Percentiles rank a stretch among this genome's conserved stretches.
These are phyloP conservation scores for Ganaspis sp. DNA, from an alignment of 1,140 invertebrate species.

Conservation along the genomic window DNA sequence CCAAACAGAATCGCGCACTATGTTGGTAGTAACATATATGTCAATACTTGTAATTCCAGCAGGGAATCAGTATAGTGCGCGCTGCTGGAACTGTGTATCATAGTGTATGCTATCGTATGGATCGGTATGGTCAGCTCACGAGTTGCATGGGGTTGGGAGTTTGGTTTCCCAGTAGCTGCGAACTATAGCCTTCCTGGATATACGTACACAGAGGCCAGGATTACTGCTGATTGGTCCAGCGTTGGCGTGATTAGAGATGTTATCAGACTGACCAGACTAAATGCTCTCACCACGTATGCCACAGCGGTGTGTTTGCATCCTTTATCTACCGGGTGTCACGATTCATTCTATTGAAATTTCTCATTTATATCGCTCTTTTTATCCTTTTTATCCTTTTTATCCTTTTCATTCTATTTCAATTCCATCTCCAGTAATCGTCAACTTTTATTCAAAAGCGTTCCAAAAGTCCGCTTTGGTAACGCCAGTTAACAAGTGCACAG, in stretches of 20 bases:
- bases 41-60: conserved; percentile 73
- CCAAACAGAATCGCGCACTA: conserved; percentile 66
- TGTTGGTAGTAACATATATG: conserved; percentile 67
- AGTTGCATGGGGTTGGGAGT: conserved; percentile 62
- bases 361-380: neutral
- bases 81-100: conserved; percentile 62
- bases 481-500: no score
- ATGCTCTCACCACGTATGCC: conserved; percentile 66
- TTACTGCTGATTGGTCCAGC: conserved; percentile 75
- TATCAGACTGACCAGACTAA: conserved; percentile 71
- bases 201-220: conserved; percentile 70
- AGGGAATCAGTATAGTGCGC: conserved; percentile 64
- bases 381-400: neutral
- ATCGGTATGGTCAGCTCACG: conserved; percentile 59
- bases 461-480: no score
- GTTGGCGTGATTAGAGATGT: conserved; percentile 75
- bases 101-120: conserved; percentile 60
- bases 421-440: neutral
- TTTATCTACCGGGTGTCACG: conserved; percentile 51
- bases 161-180: conserved; percentile 67
- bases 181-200: conserved; percentile 67
- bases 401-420: neutral
- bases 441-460: neutral
- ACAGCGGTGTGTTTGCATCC: conserved; percentile 70
- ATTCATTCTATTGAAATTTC: conserved; percentile 44